Evolutionary conservation across 2,113 vertebrate species (phyloP).

Genomic region (Pantherophis guttatus): DNA sequence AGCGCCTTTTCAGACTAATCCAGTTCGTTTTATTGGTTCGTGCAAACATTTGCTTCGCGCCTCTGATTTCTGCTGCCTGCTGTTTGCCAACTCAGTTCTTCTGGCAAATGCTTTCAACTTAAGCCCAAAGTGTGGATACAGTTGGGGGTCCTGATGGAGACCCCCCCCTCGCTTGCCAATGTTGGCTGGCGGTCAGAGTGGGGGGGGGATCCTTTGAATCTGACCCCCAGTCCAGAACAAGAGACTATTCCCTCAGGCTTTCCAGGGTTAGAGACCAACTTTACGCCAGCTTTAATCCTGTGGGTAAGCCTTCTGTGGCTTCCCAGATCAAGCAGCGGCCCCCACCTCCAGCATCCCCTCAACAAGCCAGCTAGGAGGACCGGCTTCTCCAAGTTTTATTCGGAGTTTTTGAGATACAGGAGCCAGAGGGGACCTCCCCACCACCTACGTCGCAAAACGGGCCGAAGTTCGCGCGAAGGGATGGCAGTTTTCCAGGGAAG

Average conservation of each 20-base stretch:
- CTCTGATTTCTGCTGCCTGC: not conserved
- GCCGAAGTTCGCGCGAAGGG: not conserved
- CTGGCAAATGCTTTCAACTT: not conserved
- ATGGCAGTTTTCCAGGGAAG: not conserved
- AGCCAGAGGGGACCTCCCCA: not conserved
- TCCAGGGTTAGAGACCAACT: not conserved
- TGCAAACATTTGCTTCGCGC: not conserved
- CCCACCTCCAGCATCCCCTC: not conserved
- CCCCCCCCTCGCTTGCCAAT: not conserved
- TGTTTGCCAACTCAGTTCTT: not conserved
- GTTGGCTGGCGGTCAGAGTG: not conserved
- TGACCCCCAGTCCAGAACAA: not conserved
- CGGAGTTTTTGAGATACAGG: not conserved
- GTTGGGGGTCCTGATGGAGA: not conserved
- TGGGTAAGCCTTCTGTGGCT: not conserved
- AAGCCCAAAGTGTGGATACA: not conserved
- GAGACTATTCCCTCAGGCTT: not conserved
- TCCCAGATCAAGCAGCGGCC: not conserved
- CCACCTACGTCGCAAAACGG: not conserved
- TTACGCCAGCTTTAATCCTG: not conserved
- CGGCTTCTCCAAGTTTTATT: not conserved
- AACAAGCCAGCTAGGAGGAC: not conserved
- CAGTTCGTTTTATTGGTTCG: not conserved
- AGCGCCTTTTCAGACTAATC: not conserved
- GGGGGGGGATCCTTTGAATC: not conserved